Evolutionary conservation across 2,113 vertebrate genomes (phyloP).

Genomic region (Athene cunicularia): DNA sequence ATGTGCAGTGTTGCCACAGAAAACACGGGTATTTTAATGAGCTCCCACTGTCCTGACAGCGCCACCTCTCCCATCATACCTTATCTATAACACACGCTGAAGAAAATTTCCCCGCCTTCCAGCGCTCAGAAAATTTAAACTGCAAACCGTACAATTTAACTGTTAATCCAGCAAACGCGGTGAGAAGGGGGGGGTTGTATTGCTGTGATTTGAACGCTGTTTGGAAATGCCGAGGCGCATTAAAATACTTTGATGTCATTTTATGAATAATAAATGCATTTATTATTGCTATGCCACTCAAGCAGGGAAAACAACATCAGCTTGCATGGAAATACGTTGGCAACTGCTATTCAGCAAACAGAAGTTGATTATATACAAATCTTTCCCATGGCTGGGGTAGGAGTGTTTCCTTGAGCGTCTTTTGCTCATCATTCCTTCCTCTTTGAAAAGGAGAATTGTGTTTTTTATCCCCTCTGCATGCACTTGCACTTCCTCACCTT

Average conservation of each 20-base stretch:
- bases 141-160: background rate
- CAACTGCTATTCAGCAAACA: background rate
- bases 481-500: background rate
- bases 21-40: background rate
- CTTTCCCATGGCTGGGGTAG: background rate
- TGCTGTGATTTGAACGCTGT: background rate
- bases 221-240: background rate
- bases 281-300: conserved; percentile 9
- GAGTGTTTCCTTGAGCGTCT: background rate
- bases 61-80: background rate
- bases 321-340: background rate
- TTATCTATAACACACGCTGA: background rate
- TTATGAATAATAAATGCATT: conserved; percentile 60
- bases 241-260: background rate
- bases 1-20: background rate
- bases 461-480: background rate
- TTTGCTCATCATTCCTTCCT: background rate
- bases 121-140: background rate
- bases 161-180: background rate
- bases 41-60: background rate
- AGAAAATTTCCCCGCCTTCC: background rate
- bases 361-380: background rate
- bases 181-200: background rate
- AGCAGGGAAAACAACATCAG: background rate
- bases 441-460: background rate